These are phyloP conservation scores for Pemphigus obesinymphae DNA, from an alignment of 1,140 invertebrate species.

Conservation along the genomic window DNA sequence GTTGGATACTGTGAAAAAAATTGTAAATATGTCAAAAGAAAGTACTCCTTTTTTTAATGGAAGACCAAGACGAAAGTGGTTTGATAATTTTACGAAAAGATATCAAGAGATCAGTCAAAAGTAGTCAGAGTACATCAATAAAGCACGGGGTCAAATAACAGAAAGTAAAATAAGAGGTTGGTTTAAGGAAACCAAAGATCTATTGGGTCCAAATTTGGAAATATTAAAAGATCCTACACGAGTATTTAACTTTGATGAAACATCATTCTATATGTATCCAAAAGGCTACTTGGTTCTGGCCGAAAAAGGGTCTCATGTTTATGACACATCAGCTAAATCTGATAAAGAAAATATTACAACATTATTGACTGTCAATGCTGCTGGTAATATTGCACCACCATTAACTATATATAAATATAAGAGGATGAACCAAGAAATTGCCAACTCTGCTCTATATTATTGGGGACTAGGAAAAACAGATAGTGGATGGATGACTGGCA, in stretches of 20 bases:
- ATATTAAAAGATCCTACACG: slow-evolving; percentile 47
- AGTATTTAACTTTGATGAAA: slow-evolving; percentile 52
- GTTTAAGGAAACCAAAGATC: not conserved
- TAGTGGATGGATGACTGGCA: slow-evolving; percentile 51
- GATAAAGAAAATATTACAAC: too few relatives aligned
- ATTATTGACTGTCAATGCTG: slow-evolving; percentile 50
- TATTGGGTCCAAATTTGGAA: slow-evolving; percentile 45
- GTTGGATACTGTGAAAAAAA: not conserved
- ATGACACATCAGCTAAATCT: too few relatives aligned
- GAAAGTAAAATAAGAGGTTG: slow-evolving; percentile 15
- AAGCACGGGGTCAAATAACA: not conserved
- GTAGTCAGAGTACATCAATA: not conserved
- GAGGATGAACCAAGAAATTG: slow-evolving; percentile 45
- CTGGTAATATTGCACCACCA: slow-evolving; percentile 49
- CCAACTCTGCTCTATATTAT: slow-evolving; percentile 46
- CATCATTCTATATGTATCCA: slow-evolving; percentile 48
- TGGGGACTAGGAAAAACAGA: slow-evolving; percentile 50
- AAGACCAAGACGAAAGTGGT: slow-evolving; percentile 37
- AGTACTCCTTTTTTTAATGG: slow-evolving; percentile 11
- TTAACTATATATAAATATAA: slow-evolving; percentile 49
- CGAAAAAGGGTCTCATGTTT: slow-evolving; percentile 51
- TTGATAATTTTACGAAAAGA: slow-evolving; percentile 45
- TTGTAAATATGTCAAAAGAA: not conserved
- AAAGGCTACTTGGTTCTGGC: slow-evolving; percentile 47
- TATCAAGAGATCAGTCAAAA: slow-evolving; percentile 46